Evolutionary conservation across 92 coral and sea anemone species (phyloP), one percentile per base, ranked within the genome.

Genomic region (Nematostella vectensis): DNA sequence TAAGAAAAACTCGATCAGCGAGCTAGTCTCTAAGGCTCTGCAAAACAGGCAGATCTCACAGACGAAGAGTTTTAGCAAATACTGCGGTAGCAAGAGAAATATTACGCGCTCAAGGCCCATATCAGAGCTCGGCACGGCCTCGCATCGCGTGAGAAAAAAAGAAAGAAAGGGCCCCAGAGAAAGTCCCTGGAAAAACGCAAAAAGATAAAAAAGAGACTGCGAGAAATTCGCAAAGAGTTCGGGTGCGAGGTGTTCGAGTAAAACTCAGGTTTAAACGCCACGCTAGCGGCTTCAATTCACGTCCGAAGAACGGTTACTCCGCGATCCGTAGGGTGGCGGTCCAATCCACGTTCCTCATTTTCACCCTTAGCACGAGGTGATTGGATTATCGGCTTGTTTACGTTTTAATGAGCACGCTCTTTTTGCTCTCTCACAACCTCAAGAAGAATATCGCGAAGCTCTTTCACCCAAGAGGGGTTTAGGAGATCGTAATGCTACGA

Each of bases 31-130:
- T n/a, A n/a, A n/a, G n/a, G n/a, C n/a, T n/a, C n/a, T n/a, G n/a
- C n/a, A n/a, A n/a, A n/a, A n/a, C n/a, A n/a, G n/a, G 55, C 44
- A 9, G 29, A 47, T 18, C 45, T 67, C 53, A 43, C 73, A 17
- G 54, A 67, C 27, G 63, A 57, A 30, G 73, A 55, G 28, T 67
- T 67, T 18, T 15, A 44, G 19, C 19, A 25, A 64, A 20, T 67
- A 21, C 17, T 25, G 1, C 20, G 21, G n/a, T 63, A 67, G 29
- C 62, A 27, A 1, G 47, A 1, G 21, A 29, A 56, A n/a, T 56
- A 12, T 47, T 1, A 6, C 11, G 15, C 18, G 11, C 48, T 56
- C 3, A 56, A 56, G 36, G 23, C 47, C 20, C 45, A 29, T 1
- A 29, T 56, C 2, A 18, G 62, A 56, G 1, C 23, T 3, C n/a